Percentiles rank a stretch among this genome's conserved stretches.
These are phyloP conservation scores for Mormoops blainvillei DNA, from an alignment of 2,113 vertebrate species.

Conservation along the genomic window DNA sequence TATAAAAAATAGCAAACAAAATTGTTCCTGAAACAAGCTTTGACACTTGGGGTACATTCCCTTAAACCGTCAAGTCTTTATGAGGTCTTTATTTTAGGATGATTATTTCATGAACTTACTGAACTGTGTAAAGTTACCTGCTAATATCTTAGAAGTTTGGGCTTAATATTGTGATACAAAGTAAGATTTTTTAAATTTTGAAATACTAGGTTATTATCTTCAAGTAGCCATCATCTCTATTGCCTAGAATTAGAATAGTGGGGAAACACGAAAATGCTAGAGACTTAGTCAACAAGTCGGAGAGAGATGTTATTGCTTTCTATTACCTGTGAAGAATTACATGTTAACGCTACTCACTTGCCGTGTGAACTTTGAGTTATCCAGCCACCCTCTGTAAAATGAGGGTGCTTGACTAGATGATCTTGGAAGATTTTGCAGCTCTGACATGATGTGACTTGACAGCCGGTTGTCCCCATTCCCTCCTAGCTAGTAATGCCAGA, in stretches of 20 bases:
- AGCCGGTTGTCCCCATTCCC: not conserved
- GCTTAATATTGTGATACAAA: slow-evolving; percentile 29
- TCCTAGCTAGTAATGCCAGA: not conserved
- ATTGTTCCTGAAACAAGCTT: not conserved
- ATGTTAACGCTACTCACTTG: not conserved
- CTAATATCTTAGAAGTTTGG: not conserved
- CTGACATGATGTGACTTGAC: not conserved
- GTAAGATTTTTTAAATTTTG: not conserved
- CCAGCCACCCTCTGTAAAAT: not conserved
- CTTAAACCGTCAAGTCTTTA: not conserved
- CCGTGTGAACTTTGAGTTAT: not conserved
- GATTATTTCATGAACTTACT: not conserved
- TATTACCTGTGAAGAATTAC: not conserved
- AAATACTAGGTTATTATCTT: not conserved
- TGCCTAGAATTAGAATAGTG: not conserved
- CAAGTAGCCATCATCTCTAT: too few species aligned
- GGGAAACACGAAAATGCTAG: not conserved
- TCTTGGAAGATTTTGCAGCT: not conserved
- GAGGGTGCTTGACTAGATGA: not conserved
- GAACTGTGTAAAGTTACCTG: not conserved
- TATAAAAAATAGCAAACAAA: slow-evolving; percentile 11
- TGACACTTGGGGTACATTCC: not conserved
- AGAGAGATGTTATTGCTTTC: not conserved
- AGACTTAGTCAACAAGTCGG: not conserved
- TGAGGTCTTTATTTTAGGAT: not conserved